phyloP scores from a whole-genome alignment of 2,888 invertebrate species.

The Tachina grossa region DNA sequence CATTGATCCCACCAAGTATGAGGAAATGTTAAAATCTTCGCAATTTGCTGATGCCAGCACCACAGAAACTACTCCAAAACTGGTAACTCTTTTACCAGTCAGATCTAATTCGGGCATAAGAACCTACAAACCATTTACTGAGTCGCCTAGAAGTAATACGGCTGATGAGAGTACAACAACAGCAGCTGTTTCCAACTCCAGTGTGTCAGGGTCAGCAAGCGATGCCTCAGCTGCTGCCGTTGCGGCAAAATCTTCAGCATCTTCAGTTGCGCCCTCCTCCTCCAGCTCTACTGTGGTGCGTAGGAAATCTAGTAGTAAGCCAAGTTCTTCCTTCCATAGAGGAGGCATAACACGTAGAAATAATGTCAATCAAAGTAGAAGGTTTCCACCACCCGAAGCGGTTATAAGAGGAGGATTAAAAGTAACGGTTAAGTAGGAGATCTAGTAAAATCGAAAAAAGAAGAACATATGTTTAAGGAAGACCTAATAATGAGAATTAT shows the following conservation, averaged over 20 bases:
- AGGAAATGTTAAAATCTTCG: conserved; percentile 81
- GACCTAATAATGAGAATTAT: not conserved
- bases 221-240: not conserved
- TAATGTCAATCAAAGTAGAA: conserved; percentile 76
- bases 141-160: conserved; percentile 50
- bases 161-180: conserved; percentile 11
- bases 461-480: not conserved
- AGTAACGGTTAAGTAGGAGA: conserved; percentile 77
- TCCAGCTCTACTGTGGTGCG: not conserved
- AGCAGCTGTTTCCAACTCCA: not conserved
- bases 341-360: conserved; percentile 73
- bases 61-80: conserved; percentile 79
- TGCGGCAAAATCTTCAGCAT: not conserved
- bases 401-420: conserved; percentile 81
- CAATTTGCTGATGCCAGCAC: conserved; percentile 77
- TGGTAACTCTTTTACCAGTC: conserved; percentile 89
- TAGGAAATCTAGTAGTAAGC: conserved; percentile 8
- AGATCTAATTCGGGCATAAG: conserved; percentile 91
- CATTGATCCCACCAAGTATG: conserved; percentile 82
- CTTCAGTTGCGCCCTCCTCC: not conserved
- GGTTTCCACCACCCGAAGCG: conserved; percentile 80
- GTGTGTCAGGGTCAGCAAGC: not conserved
- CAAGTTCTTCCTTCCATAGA: conserved; percentile 30
- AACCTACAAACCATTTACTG: conserved; percentile 85
- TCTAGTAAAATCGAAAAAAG: conserved; percentile 8